phyloP scores from a whole-genome alignment of 2,888 invertebrate species.

The Caenorhabditis wallacei region DNA sequence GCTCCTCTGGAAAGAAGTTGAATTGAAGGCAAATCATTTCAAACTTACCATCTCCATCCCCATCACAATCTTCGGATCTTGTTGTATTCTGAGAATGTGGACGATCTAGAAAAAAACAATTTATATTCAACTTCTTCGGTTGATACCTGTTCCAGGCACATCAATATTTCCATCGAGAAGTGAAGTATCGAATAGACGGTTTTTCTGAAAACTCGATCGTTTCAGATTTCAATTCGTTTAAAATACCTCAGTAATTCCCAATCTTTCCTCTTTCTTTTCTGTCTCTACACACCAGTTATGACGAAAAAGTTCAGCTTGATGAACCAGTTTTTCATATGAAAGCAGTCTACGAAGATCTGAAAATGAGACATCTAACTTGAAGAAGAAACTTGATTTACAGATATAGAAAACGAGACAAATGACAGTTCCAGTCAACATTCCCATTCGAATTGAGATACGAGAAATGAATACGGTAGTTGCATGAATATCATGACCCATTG shows the following conservation, averaged over 20 bases:
- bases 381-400: constrained; percentile 15
- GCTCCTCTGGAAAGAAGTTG: constrained; percentile 35
- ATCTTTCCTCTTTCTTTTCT: constrained; percentile 30
- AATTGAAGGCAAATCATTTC: background rate
- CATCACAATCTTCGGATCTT: constrained; percentile 30
- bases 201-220: constrained; percentile 2
- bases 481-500: constrained; percentile 42
- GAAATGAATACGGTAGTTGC: constrained; percentile 42
- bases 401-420: constrained; percentile 45
- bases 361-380: background rate
- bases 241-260: constrained; percentile 27
- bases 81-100: constrained; percentile 5
- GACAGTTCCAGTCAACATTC: constrained; percentile 33
- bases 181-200: constrained; percentile 48
- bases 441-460: constrained; percentile 32
- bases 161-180: constrained; percentile 42
- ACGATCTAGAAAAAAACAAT: background rate
- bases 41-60: constrained; percentile 8
- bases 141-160: constrained; percentile 18
- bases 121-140: background rate
- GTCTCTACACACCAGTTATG: constrained; percentile 56
- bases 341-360: constrained; percentile 53
- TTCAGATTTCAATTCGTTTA: background rate
- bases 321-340: constrained; percentile 37
- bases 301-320: constrained; percentile 49